Evolutionary conservation across 1,140 invertebrate species (phyloP).

Genomic region (Drosophila lowei): DNA sequence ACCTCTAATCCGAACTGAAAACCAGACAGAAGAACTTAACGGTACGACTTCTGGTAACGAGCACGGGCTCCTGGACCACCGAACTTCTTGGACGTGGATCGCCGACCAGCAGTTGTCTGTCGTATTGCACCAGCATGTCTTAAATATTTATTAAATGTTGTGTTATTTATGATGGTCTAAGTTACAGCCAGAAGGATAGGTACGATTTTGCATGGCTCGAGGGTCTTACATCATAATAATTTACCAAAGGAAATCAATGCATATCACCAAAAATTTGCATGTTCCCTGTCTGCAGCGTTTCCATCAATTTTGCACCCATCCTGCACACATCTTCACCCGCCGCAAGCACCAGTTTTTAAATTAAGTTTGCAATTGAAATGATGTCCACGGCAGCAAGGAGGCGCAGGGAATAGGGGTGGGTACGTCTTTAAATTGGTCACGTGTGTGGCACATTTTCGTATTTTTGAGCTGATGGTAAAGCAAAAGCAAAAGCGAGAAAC

Average conservation of each 20-base stretch:
- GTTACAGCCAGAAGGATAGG: too few species aligned
- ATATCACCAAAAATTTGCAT: conserved; percentile 53
- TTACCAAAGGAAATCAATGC: conserved; percentile 61
- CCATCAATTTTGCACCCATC: conserved; percentile 63
- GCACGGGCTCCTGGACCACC: conserved; percentile 99
- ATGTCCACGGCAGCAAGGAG: conserved; percentile 17
- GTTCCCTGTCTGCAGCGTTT: conserved; percentile 14
- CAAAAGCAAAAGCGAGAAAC: conserved; percentile 6
- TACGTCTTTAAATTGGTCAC: conserved; percentile 74
- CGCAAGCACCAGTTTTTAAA: conserved; percentile 63
- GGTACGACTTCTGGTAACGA: conserved; percentile 99
- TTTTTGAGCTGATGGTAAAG: conserved; percentile 15
- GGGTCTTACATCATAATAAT: conserved; percentile 11
- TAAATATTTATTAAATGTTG: conserved; percentile 76
- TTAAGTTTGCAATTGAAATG: conserved; percentile 79
- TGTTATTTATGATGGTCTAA: too few species aligned
- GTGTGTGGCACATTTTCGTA: conserved; percentile 75
- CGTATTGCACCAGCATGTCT: conserved; percentile 98
- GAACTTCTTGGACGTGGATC: conserved; percentile 99
- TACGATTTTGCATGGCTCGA: not conserved
- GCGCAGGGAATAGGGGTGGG: conserved; percentile 24
- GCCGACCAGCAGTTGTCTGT: conserved; percentile 97
- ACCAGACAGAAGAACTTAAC: conserved; percentile 86
- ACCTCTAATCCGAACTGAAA: conserved; percentile 76
- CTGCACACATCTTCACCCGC: conserved; percentile 56